Evolutionary conservation across 2,888 invertebrate species (phyloP).

Genomic region (Halocaridina rubra): DNA sequence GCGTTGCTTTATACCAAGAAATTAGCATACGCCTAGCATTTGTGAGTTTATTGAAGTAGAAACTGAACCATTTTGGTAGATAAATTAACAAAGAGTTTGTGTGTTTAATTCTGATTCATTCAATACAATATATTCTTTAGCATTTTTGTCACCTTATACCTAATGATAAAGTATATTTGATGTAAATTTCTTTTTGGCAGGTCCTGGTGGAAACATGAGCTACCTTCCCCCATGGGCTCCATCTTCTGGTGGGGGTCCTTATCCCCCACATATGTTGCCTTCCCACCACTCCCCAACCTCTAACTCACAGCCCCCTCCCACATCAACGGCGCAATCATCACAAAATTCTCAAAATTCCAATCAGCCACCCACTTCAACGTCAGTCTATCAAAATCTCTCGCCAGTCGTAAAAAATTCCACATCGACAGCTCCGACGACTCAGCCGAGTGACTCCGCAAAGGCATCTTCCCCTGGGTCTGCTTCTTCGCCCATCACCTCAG

Average conservation of each 20-base stretch:
- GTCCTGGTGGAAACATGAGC: constrained; percentile 62
- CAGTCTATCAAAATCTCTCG: constrained; percentile 42
- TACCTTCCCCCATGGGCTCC: constrained; percentile 62
- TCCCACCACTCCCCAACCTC: constrained; percentile 35
- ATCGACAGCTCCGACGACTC: constrained; percentile 29
- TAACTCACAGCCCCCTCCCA: neutral
- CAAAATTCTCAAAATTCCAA: neutral
- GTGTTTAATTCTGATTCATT: no score
- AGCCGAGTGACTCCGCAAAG: constrained; percentile 29
- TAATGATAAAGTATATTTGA: neutral
- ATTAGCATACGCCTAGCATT: no score
- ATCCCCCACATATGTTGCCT: constrained; percentile 60
- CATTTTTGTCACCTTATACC: no score
- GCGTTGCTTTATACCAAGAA: no score
- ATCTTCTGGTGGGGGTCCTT: constrained; percentile 58
- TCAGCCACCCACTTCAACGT: no score
- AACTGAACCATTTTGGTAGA: no score
- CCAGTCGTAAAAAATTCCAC: constrained; percentile 38
- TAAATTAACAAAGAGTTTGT: no score
- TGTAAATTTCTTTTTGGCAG: constrained; percentile 16
- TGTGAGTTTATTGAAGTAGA: no score
- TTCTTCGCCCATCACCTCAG: constrained; percentile 6
- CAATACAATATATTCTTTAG: no score
- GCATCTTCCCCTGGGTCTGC: constrained; percentile 18
- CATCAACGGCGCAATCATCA: neutral